phyloP scores from a whole-genome alignment of 2,797 vertebrate genomes.

The Pseudomugil gertrudae region DNA sequence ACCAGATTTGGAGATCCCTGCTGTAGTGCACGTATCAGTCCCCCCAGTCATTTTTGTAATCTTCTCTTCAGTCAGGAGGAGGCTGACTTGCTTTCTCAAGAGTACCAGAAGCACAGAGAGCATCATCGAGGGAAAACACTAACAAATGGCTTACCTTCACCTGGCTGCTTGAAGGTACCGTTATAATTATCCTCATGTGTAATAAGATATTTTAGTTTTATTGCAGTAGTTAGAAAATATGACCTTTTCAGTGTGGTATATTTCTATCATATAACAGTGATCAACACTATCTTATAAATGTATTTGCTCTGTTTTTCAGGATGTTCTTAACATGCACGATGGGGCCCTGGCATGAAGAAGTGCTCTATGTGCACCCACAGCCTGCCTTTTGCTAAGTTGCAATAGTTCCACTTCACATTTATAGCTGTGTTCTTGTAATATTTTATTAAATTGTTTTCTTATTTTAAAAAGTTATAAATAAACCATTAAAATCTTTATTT shows the following conservation, averaged over 20 bases:
- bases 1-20: no score
- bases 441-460: constrained; percentile 40
- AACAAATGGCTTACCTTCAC: constrained; percentile 48
- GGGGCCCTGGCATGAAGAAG: constrained; percentile 45
- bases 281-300: background rate
- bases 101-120: constrained; percentile 79
- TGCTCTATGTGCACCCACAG: no score
- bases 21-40: background rate
- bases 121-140: constrained; percentile 61
- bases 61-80: constrained; percentile 83
- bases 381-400: no score
- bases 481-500: constrained; percentile 12
- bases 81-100: constrained; percentile 81
- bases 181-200: background rate
- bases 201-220: no score
- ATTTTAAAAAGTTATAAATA: background rate
- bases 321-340: constrained; percentile 58
- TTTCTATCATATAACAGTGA: background rate
- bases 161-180: constrained; percentile 82
- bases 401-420: constrained; percentile 54
- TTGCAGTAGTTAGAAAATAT: background rate
- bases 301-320: constrained; percentile 51
- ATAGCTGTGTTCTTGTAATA: constrained; percentile 21
- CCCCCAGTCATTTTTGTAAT: background rate
- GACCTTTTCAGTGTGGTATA: background rate